Base-by-base conservation (phyloP, 2,113 vertebrate species). In the Siniperca chuatsi region DNA sequence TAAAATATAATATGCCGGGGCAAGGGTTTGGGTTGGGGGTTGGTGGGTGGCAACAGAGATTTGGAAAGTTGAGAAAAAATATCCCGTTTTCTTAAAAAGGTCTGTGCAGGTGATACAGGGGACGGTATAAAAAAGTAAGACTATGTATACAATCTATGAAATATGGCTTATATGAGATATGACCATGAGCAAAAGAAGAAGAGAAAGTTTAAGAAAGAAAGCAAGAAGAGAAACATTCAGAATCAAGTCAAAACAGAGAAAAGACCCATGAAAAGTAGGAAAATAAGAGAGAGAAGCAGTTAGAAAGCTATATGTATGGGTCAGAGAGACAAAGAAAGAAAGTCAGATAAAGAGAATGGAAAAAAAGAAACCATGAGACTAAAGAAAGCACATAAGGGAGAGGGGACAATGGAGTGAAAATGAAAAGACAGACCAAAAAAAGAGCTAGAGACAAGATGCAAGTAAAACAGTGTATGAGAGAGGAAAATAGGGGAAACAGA, bases 1-100 rank as follows among this genome's bases (percentile, higher is more conserved):
- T 72, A 18, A 77, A 82, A 90, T 80, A 72, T 73, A 57, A 82
- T 67, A 79, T 12, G 75, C 25, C 42, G 0, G 2, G 54, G 73
- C 5, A 33, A 15, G 37, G 52, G 5, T 21, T 35, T 29, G 29
- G 6, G 15, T 61, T 10, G 33, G 7, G 66, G 18, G 58, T 1
- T 1, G 18, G 52, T n/a, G 25, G 71, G 40, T 25, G 58, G 67
- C 15, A 18, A 29, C 33, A 44, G 57, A 62, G 57, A 3, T 18
- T 8, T 2, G 4, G 58, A 71, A 64, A 50, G 6, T 71, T 42
- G 57, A 48, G n/a, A 21, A 15, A 13, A 46, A 13, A 44, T 13
- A 55, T 40, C 7, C 13, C 10, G 6, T 48, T 44, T 37, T 64
- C n/a, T 73, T 40, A 20, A 25, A 42, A 4, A 29, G 21, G 6